phyloP scores from a whole-genome alignment of 1,140 invertebrate genomes.

The Teleopsis dalmanni region DNA sequence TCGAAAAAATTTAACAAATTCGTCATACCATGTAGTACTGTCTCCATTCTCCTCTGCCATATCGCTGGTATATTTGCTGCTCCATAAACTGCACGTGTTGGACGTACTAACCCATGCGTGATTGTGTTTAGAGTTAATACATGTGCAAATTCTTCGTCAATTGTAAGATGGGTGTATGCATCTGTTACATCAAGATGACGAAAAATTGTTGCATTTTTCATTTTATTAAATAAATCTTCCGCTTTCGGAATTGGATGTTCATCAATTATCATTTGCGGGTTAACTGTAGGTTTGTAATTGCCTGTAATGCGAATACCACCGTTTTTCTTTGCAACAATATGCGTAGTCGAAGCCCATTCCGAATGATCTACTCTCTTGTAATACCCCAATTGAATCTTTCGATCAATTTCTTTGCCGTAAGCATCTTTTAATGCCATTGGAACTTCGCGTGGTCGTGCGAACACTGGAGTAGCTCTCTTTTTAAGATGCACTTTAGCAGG shows the following conservation, averaged over 20 bases:
- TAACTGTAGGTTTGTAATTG: constrained; percentile 26
- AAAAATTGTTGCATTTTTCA: constrained; percentile 11
- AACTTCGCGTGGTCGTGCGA: too few relatives aligned
- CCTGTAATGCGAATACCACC: constrained; percentile 19
- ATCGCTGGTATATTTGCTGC: constrained; percentile 18
- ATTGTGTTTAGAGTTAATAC: constrained; percentile 15
- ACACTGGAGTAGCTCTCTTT: too few relatives aligned
- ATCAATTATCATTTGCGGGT: constrained; percentile 23
- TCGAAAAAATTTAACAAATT: constrained; percentile 5
- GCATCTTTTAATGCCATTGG: too few relatives aligned
- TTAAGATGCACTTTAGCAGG: too few relatives aligned
- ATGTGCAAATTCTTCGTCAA: constrained; percentile 5
- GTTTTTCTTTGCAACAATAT: constrained; percentile 3
- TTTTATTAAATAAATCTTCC: constrained; percentile 20
- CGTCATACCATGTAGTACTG: constrained; percentile 8
- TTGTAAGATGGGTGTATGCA: not conserved
- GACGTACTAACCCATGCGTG: constrained; percentile 27
- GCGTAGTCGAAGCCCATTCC: constrained; percentile 10
- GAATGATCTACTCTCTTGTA: constrained; percentile 16
- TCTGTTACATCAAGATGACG: not conserved
- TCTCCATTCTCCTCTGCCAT: constrained; percentile 17
- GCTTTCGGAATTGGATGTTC: constrained; percentile 23
- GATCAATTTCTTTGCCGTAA: constrained; percentile 20
- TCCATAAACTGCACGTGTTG: constrained; percentile 18
- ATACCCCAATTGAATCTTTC: constrained; percentile 16